Evolutionary conservation across 2,113 vertebrate species (phyloP).

Genomic region (Anguilla rostrata): DNA sequence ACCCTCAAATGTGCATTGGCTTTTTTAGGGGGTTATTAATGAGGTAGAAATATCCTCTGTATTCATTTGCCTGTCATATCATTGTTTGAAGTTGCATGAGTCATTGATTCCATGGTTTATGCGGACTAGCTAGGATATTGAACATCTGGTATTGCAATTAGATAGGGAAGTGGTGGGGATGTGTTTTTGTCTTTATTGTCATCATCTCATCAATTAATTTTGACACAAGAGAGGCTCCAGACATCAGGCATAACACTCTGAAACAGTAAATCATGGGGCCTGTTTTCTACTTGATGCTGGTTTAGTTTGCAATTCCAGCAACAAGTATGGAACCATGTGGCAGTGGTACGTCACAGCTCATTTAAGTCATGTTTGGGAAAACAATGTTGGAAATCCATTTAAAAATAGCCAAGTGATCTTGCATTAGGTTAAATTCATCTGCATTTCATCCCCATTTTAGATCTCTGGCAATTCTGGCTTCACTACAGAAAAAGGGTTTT

Average conservation of each 20-base stretch:
- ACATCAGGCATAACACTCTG: background rate
- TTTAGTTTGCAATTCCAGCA: background rate
- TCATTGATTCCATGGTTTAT: background rate
- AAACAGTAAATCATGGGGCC: background rate
- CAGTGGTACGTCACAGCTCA: background rate
- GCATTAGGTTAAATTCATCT: background rate
- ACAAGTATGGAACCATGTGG: background rate
- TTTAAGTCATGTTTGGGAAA: background rate
- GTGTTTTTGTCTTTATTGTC: slow-evolving; percentile 1
- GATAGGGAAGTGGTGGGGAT: background rate
- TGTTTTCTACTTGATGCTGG: background rate
- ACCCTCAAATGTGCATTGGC: background rate
- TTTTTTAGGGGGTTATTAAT: background rate
- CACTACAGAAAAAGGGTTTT: background rate
- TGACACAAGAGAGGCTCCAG: background rate
- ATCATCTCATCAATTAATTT: background rate
- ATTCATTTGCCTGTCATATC: background rate
- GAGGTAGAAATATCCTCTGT: too few relatives aligned
- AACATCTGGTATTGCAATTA: background rate
- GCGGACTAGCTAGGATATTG: background rate
- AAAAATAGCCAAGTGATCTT: background rate
- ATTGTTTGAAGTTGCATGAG: background rate
- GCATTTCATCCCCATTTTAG: background rate
- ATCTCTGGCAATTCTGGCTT: background rate
- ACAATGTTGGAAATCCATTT: background rate